Evolutionary conservation across 2,797 vertebrate species (phyloP).

Genomic region (Tolypeutes matacus): DNA sequence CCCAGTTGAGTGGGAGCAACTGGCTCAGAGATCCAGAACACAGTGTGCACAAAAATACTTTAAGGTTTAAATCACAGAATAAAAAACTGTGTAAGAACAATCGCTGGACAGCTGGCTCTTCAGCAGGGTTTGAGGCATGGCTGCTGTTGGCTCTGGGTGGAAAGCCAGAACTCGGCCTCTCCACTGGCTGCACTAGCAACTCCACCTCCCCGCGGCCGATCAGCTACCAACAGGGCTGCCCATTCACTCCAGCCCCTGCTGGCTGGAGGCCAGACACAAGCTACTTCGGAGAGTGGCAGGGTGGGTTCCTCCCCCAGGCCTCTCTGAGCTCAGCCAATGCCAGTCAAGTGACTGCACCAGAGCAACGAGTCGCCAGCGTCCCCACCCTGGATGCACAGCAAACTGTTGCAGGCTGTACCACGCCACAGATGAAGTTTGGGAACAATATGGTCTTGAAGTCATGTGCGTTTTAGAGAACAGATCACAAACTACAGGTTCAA

Average conservation of each 20-base stretch:
- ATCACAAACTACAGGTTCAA: not conserved
- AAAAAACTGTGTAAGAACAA: no score
- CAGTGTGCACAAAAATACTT: fast-evolving
- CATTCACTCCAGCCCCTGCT: not conserved
- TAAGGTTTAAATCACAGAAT: not conserved
- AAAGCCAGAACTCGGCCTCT: no score
- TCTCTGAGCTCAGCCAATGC: no score
- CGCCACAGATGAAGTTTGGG: no score
- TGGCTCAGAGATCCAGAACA: fast-evolving
- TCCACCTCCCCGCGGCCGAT: not conserved
- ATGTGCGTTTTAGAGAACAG: not conserved
- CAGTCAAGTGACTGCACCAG: fast-evolving
- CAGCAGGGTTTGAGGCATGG: fast-evolving
- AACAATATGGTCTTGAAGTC: not conserved
- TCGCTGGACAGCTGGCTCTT: fast-evolving
- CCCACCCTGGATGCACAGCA: fast-evolving
- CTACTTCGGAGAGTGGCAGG: no score
- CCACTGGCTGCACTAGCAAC: not conserved
- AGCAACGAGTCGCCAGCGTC: not conserved
- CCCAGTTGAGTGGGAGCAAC: not conserved
- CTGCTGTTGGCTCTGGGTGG: no score
- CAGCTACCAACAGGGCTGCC: not conserved
- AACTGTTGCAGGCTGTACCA: fast-evolving
- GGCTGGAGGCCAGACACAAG: no score
- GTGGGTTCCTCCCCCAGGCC: no score